Evolutionary conservation across 2,888 invertebrate species (phyloP).

Genomic region (Dorcus hopei): DNA sequence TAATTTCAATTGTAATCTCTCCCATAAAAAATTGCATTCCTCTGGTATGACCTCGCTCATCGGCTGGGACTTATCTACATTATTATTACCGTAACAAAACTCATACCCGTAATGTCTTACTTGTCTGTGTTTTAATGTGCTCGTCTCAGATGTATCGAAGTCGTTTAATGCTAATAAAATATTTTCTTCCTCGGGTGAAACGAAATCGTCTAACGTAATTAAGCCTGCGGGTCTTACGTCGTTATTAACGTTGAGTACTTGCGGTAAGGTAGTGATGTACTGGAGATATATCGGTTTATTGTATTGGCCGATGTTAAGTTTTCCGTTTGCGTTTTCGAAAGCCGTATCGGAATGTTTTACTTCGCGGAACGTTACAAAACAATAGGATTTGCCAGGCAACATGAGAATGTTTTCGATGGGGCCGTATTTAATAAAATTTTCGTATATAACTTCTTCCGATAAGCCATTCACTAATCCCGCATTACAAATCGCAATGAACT

Average conservation of each 20-base stretch:
- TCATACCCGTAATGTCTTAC: conserved; percentile 92
- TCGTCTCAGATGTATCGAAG: conserved; percentile 54
- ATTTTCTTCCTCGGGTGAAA: conserved; percentile 67
- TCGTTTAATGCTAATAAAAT: conserved; percentile 53
- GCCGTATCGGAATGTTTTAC: conserved; percentile 55
- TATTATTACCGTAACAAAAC: conserved; percentile 84
- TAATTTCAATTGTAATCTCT: conserved; percentile 47
- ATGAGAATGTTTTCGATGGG: conserved; percentile 62
- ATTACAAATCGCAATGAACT: conserved; percentile 80
- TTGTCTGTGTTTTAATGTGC: conserved; percentile 70
- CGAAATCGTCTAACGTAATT: conserved; percentile 66
- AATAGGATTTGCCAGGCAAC: conserved; percentile 77
- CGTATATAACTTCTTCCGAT: conserved; percentile 60
- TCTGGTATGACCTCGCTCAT: conserved; percentile 66
- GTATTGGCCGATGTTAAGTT: conserved; percentile 55
- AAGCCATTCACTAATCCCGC: conserved; percentile 82
- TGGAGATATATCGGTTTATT: conserved; percentile 64
- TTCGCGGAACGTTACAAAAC: conserved; percentile 65
- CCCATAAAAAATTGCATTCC: conserved; percentile 65
- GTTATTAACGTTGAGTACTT: conserved; percentile 38
- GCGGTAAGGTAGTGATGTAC: conserved; percentile 44
- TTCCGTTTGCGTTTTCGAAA: conserved; percentile 60
- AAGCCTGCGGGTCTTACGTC: conserved; percentile 63
- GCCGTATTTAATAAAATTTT: conserved; percentile 55
- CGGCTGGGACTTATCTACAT: conserved; percentile 71